Percentiles rank a stretch among this genome's conserved stretches.
Evolutionary conservation across 2,888 invertebrate genomes (phyloP).

Genomic region (Flabesymbios commensalis): DNA sequence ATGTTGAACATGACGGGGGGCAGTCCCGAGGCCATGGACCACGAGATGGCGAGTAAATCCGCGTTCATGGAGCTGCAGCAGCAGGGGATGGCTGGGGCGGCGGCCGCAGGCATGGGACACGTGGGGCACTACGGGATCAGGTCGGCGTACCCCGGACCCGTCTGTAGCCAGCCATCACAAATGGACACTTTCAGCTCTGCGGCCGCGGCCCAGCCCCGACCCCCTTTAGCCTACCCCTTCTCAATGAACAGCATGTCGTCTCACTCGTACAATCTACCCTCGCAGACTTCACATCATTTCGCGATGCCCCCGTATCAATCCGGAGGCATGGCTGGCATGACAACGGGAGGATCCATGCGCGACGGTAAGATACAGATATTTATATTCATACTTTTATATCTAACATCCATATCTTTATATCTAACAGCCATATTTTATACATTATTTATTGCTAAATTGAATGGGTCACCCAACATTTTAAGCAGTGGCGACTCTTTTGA

Average conservation of each 20-base stretch:
- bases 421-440: too few species aligned
- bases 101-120: background rate
- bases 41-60: background rate
- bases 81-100: background rate
- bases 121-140: conserved; percentile 5
- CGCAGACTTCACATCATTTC: too few species aligned
- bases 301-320: too few species aligned
- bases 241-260: conserved; percentile 1
- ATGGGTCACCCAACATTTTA: too few species aligned
- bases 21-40: background rate
- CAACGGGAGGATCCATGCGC: too few species aligned
- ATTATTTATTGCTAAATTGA: too few species aligned
- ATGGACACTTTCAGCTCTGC: background rate
- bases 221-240: background rate
- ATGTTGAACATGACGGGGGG: background rate
- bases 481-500: too few species aligned
- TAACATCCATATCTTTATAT: too few species aligned
- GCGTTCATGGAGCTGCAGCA: background rate
- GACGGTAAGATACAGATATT: too few species aligned
- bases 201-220: background rate
- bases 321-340: too few species aligned
- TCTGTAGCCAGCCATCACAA: background rate
- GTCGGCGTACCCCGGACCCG: background rate
- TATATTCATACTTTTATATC: too few species aligned
- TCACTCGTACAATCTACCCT: too few species aligned